Conservation (phyloP, 2,797 vertebrate species). For the Sebastes vulpes region DNA sequence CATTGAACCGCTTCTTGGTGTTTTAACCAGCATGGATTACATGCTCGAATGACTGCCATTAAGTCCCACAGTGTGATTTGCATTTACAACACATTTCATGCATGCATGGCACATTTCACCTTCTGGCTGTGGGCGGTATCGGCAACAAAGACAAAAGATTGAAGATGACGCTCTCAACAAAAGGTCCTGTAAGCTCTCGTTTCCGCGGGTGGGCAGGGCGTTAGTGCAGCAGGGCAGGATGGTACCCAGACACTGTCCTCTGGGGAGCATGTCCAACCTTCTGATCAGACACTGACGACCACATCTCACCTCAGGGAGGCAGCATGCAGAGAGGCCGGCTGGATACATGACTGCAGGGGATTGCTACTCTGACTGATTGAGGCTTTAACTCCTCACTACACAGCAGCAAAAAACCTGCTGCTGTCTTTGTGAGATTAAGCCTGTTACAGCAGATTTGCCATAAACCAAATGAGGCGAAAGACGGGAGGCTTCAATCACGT, state of each 20-base stretch:
- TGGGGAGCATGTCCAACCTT: neutral
- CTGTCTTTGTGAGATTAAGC: conserved; percentile 13
- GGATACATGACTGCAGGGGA: conserved; percentile 2
- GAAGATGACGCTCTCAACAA: conserved; percentile 14
- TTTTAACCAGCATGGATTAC: conserved; percentile 27
- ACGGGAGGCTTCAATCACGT: neutral
- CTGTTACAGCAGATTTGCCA: conserved; percentile 29
- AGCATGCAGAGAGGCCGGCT: neutral
- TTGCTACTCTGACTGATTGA: conserved; percentile 29
- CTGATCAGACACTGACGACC: conserved; percentile 8
- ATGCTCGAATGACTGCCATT: conserved; percentile 23
- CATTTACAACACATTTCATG: conserved; percentile 55
- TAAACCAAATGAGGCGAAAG: conserved; percentile 31
- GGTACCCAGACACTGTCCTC: neutral
- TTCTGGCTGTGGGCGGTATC: neutral
- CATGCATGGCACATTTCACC: conserved; percentile 41
- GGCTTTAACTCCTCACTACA: conserved; percentile 24
- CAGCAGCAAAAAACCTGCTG: neutral
- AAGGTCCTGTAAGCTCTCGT: conserved; percentile 21
- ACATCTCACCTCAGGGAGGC: neutral
- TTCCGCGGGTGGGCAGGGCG: neutral
- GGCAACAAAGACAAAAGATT: conserved; percentile 14
- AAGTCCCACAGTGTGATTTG: conserved; percentile 33
- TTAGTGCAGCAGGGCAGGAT: neutral
- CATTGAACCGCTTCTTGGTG: conserved; percentile 6